Conservation (phyloP, 2,113 vertebrate genomes). For the Marcusenius ussheri region DNA sequence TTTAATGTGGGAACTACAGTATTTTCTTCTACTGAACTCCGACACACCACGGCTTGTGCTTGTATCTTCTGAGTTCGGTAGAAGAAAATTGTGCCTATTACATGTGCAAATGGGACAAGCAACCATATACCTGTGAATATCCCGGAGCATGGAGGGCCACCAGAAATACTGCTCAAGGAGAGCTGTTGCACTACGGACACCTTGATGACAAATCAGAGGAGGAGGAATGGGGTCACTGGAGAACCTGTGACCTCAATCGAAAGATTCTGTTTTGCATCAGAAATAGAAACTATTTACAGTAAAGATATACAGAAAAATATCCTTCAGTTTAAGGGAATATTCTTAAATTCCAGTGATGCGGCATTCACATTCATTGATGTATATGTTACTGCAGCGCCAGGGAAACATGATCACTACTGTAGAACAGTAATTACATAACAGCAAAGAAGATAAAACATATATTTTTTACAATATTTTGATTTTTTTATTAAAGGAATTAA, state of each 20-base stretch:
- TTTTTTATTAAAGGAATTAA: background rate
- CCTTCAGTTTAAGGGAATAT: too few species aligned
- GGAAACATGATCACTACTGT: background rate
- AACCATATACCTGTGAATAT: background rate
- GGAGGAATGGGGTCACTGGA: background rate
- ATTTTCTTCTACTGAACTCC: background rate
- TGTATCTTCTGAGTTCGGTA: background rate
- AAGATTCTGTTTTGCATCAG: too few species aligned
- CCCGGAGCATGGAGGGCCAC: background rate
- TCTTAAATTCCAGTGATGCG: too few species aligned
- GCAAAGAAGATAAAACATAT: background rate
- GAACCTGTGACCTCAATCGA: too few species aligned
- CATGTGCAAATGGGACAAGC: background rate
- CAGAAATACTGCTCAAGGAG: background rate
- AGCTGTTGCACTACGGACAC: too few species aligned
- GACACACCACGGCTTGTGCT: background rate
- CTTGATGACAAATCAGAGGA: too few species aligned
- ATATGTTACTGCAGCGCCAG: background rate
- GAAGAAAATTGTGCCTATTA: background rate
- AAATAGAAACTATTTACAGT: too few species aligned
- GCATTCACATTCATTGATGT: too few species aligned
- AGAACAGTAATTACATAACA: background rate
- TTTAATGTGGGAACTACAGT: background rate
- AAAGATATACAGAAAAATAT: too few species aligned
- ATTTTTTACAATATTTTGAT: background rate